phyloP scores from a whole-genome alignment of 2,888 invertebrate species.

The Drosophila tripunctata region DNA sequence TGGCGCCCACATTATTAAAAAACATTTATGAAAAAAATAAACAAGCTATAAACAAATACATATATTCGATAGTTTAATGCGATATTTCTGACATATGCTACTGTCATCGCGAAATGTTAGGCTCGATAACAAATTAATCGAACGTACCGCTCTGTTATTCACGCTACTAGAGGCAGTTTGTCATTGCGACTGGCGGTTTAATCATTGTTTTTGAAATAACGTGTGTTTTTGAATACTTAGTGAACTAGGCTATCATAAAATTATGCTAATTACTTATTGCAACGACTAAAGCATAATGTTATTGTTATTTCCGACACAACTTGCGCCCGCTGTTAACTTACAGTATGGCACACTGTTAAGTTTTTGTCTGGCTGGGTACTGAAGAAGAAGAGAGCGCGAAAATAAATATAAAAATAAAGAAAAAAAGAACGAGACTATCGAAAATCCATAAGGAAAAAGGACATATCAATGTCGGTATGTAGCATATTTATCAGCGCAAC shows the following conservation, averaged over 20 bases:
- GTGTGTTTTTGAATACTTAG: neutral
- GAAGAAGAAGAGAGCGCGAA: slow-evolving; percentile 26
- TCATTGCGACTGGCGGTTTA: too few species aligned
- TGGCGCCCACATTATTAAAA: slow-evolving; percentile 66
- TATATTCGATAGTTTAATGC: slow-evolving; percentile 28
- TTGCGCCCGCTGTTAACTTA: slow-evolving; percentile 14
- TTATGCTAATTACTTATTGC: neutral
- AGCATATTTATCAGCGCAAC: neutral
- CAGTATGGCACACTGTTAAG: slow-evolving; percentile 8
- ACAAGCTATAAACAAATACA: slow-evolving; percentile 34
- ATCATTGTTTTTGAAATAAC: neutral
- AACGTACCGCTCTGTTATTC: neutral
- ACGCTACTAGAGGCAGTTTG: neutral
- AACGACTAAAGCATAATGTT: neutral
- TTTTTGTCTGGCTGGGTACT: slow-evolving; percentile 11
- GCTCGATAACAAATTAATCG: neutral
- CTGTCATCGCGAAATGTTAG: neutral
- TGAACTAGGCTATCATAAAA: neutral
- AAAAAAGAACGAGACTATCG: too few species aligned
- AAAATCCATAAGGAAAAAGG: slow-evolving; percentile 14
- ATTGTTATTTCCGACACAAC: neutral
- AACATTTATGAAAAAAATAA: slow-evolving; percentile 16
- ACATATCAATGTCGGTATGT: slow-evolving; percentile 50
- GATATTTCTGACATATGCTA: slow-evolving; percentile 10
- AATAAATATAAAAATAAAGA: slow-evolving; percentile 30